Conservation (phyloP, 2,888 invertebrate species). For the Ceratothoa steindachneri region DNA sequence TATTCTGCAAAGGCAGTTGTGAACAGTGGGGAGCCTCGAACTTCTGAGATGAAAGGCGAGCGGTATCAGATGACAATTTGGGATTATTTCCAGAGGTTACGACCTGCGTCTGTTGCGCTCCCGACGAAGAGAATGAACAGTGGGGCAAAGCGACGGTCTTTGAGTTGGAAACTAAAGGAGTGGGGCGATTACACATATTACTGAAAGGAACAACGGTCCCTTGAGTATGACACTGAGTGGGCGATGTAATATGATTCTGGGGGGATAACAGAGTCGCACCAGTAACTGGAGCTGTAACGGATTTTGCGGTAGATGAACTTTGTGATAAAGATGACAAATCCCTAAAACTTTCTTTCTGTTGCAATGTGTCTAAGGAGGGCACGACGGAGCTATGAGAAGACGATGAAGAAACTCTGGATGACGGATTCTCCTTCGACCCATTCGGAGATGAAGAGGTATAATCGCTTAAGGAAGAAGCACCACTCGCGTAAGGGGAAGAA, state of each 20-base stretch:
- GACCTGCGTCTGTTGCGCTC: background rate
- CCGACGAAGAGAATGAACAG: background rate
- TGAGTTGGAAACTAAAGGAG: background rate
- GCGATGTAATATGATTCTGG: background rate
- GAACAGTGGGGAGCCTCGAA: background rate
- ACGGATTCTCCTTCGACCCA: background rate
- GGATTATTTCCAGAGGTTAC: background rate
- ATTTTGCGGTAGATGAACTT: background rate
- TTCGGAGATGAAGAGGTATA: background rate
- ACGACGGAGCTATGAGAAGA: background rate
- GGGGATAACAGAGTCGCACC: too few species aligned
- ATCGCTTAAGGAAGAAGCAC: background rate
- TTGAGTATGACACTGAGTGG: background rate
- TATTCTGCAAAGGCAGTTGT: background rate
- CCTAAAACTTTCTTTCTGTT: background rate
- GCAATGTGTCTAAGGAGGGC: background rate
- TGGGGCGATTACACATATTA: background rate
- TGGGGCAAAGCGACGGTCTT: background rate
- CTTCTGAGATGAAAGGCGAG: background rate
- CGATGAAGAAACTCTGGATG: background rate
- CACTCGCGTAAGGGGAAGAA: background rate
- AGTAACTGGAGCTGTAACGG: too few species aligned
- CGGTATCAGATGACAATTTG: background rate
- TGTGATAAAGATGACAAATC: background rate
- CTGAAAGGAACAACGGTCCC: background rate